Conservation (phyloP, 2,113 vertebrate genomes). For the Macrotus californicus region DNA sequence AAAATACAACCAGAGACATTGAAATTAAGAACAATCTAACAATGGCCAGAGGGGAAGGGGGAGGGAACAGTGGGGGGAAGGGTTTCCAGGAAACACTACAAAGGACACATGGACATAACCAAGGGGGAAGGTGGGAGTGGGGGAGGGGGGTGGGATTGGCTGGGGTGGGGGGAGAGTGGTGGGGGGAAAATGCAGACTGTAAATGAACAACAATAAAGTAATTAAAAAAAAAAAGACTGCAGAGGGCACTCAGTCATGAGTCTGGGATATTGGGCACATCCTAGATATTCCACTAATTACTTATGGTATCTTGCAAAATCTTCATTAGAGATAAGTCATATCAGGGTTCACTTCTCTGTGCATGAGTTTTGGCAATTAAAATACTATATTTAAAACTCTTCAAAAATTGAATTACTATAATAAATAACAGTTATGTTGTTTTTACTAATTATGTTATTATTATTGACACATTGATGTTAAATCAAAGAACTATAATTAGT, state of each 20-base stretch:
- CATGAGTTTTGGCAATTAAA: background rate
- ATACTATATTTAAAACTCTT: background rate
- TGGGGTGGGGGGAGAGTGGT: too few relatives aligned
- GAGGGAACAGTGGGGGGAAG: too few relatives aligned
- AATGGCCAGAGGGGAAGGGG: too few relatives aligned
- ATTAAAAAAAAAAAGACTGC: accelerated
- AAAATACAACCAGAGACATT: too few relatives aligned
- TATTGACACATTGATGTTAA: background rate
- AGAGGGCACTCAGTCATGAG: background rate
- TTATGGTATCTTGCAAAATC: background rate
- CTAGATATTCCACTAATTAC: background rate
- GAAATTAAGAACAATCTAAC: too few relatives aligned
- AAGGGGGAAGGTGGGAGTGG: too few relatives aligned
- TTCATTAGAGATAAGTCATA: background rate
- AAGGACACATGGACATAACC: too few relatives aligned
- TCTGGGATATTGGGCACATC: background rate
- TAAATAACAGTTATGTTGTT: background rate
- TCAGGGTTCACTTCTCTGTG: background rate
- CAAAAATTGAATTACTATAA: background rate
- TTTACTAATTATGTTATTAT: background rate
- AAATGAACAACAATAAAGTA: too few relatives aligned
- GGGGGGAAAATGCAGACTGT: too few relatives aligned
- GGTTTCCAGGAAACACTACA: too few relatives aligned
- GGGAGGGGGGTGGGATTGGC: too few relatives aligned
- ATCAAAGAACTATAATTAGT: background rate